Evolutionary conservation across 2,888 invertebrate species (phyloP).

Genomic region (Apamea epomidion): DNA sequence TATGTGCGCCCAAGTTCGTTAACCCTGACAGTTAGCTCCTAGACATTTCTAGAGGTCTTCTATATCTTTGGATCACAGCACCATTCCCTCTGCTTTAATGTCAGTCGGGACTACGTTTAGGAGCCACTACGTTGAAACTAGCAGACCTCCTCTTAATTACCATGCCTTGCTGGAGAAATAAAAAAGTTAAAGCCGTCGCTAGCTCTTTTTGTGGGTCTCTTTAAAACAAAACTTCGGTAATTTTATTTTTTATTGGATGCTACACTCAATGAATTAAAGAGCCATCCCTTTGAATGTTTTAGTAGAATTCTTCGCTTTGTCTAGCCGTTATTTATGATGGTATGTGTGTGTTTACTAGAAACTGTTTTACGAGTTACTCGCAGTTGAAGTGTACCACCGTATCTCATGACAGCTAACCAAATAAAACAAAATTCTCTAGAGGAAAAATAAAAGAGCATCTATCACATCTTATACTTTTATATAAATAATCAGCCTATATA

Average conservation of each 20-base stretch:
- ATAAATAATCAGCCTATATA: not conserved
- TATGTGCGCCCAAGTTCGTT: constrained; percentile 64
- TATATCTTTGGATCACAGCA: constrained; percentile 68
- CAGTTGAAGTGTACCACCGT: constrained; percentile 35
- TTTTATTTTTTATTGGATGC: constrained; percentile 66
- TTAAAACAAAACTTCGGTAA: constrained; percentile 65
- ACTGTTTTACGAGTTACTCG: constrained; percentile 49
- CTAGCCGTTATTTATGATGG: constrained; percentile 58
- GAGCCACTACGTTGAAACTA: constrained; percentile 75
- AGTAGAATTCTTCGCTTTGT: constrained; percentile 53
- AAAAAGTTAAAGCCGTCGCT: constrained; percentile 77
- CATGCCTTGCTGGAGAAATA: constrained; percentile 79
- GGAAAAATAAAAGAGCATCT: not conserved
- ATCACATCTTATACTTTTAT: constrained; percentile 11
- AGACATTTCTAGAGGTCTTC: constrained; percentile 66
- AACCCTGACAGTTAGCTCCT: constrained; percentile 32
- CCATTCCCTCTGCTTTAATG: constrained; percentile 77
- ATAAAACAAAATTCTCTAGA: constrained; percentile 14
- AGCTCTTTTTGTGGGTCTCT: constrained; percentile 74
- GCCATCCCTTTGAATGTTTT: constrained; percentile 55
- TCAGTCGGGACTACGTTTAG: constrained; percentile 76
- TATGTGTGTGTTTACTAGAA: constrained; percentile 52
- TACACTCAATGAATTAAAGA: constrained; percentile 65
- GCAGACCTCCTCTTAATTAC: constrained; percentile 83
- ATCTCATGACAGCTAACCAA: constrained; percentile 12